Evolutionary conservation across 2,797 vertebrate species (phyloP).

Genomic region (Poeciliopsis infans): DNA sequence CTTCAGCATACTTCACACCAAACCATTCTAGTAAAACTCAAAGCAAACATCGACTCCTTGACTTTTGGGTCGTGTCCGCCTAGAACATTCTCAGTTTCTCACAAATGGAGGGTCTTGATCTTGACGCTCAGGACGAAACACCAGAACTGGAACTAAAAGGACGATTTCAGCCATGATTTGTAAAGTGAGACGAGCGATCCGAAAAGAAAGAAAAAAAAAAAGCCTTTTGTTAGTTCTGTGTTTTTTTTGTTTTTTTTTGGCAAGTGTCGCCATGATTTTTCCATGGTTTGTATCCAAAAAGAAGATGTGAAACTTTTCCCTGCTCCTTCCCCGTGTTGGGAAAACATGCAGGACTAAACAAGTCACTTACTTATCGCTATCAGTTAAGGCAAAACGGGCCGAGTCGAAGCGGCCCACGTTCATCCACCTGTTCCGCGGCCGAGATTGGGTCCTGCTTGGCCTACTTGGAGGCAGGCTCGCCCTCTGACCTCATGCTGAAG

Average conservation of each 20-base stretch:
- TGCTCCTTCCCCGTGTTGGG: neutral
- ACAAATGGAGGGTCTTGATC: neutral
- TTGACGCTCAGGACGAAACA: neutral
- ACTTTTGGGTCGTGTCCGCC: neutral
- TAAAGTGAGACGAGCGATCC: neutral
- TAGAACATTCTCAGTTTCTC: neutral
- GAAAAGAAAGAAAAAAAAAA: neutral
- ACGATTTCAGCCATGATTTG: neutral
- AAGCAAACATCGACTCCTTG: neutral
- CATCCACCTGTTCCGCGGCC: slow-evolving; percentile 3
- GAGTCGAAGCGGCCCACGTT: too few relatives aligned
- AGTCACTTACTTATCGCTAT: neutral
- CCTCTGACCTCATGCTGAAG: slow-evolving; percentile 91
- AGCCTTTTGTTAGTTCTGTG: neutral
- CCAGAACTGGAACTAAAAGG: neutral
- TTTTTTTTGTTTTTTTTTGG: neutral
- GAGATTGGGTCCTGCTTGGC: neutral
- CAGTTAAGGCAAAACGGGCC: neutral
- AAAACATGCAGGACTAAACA: neutral
- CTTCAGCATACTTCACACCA: neutral
- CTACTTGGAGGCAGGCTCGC: slow-evolving; percentile 76
- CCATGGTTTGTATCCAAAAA: neutral
- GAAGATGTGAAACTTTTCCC: neutral
- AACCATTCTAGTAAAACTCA: neutral
- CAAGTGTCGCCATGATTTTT: neutral